Percentiles rank a stretch among this genome's conserved stretches.
phyloP scores from a whole-genome alignment of 2,888 invertebrate genomes.

The Coelinius sp. region DNA sequence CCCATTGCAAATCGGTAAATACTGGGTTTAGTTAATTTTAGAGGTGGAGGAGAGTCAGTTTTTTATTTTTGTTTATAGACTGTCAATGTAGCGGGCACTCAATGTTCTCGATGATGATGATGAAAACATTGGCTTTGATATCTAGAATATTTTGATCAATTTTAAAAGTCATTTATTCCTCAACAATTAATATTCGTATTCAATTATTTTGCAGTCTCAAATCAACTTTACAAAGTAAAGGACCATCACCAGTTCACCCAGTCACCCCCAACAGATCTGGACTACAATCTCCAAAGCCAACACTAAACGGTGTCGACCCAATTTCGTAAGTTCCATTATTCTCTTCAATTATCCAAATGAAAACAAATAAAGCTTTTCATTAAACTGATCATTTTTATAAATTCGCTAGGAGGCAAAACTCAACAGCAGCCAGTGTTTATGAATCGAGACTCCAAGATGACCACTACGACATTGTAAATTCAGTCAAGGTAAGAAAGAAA shows the following conservation, averaged over 20 bases:
- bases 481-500: slow-evolving; percentile 63
- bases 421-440: slow-evolving; percentile 57
- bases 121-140: too few species aligned
- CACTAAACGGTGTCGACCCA: slow-evolving; percentile 64
- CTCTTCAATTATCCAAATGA: not conserved
- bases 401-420: slow-evolving; percentile 58
- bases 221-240: slow-evolving; percentile 64
- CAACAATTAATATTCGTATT: too few species aligned
- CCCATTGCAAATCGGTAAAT: not conserved
- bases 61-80: not conserved
- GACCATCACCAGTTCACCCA: slow-evolving; percentile 66
- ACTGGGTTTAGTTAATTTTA: not conserved
- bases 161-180: too few species aligned
- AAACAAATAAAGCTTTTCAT: not conserved
- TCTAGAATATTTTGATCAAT: too few species aligned
- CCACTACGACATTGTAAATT: slow-evolving; percentile 68
- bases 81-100: too few species aligned
- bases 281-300: slow-evolving; percentile 67
- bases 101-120: too few species aligned
- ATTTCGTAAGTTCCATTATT: slow-evolving; percentile 54
- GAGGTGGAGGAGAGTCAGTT: not conserved
- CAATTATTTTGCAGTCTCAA: slow-evolving; percentile 67
- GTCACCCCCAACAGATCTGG: slow-evolving; percentile 64
- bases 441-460: slow-evolving; percentile 65
- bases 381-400: not conserved